A percentile compares a stretch with the other conserved stretches of the same genome.
Conservation (phyloP, 2,113 vertebrate species). For the Megaceryle maxima region DNA sequence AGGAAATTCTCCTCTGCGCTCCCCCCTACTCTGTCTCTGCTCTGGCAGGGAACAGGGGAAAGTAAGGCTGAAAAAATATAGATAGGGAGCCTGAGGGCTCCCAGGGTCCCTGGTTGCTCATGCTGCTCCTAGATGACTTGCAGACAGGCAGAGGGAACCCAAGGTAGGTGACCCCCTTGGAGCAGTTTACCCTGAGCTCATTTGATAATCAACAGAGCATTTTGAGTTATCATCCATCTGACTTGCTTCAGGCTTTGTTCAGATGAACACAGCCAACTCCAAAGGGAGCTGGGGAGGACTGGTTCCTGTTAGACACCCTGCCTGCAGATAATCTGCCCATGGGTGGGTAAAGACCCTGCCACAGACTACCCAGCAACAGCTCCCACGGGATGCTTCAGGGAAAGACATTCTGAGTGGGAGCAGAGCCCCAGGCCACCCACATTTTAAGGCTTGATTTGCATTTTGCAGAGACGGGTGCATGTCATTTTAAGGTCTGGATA, state of each 20-base stretch:
- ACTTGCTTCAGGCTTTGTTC: neutral
- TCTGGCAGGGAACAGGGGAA: accelerated
- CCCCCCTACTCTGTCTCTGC: neutral
- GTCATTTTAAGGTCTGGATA: neutral
- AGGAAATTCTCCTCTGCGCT: neutral
- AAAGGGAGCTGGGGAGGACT: neutral
- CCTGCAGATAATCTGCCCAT: accelerated
- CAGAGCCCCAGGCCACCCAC: neutral
- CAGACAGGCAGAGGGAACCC: neutral
- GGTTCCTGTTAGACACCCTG: neutral
- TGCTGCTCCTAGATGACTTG: neutral
- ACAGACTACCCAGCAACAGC: neutral
- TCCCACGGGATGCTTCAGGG: neutral
- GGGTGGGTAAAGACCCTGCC: neutral
- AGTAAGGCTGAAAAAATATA: neutral
- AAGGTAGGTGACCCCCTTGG: neutral
- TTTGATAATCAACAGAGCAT: neutral
- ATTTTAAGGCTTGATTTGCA: neutral
- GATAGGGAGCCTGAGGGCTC: neutral
- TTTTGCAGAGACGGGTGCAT: neutral
- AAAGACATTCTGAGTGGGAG: neutral
- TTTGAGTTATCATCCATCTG: neutral
- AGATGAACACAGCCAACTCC: neutral
- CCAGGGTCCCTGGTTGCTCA: neutral
- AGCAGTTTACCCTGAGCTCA: neutral